Conservation (phyloP, 2,797 vertebrate genomes). For the Poecilia picta region DNA sequence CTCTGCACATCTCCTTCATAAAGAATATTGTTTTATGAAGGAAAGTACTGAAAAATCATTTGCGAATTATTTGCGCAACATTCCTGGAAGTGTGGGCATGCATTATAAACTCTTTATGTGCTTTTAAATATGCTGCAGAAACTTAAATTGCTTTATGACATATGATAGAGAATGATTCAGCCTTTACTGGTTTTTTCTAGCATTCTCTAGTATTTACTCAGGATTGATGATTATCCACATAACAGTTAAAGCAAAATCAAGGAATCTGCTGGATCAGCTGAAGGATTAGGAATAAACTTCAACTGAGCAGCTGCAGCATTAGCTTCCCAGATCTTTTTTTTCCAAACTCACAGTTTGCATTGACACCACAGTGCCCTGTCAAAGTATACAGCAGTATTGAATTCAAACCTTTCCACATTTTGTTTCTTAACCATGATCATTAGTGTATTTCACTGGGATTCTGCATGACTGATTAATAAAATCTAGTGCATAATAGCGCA, state of each 20-base stretch:
- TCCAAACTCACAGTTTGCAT: background rate
- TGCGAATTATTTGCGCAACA: background rate
- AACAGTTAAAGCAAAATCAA: conserved; percentile 53
- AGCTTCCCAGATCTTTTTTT: conserved; percentile 6
- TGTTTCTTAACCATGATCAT: background rate
- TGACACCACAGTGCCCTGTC: background rate
- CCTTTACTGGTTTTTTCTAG: conserved; percentile 28
- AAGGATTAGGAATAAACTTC: conserved; percentile 14
- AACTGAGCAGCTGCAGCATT: conserved; percentile 9
- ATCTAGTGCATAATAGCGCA: background rate
- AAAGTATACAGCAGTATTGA: background rate
- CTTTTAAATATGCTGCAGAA: background rate
- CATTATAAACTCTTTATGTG: background rate
- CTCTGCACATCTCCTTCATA: background rate
- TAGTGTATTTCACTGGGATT: background rate
- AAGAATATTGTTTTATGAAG: background rate
- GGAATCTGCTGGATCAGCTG: conserved; percentile 66
- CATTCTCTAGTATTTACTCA: conserved; percentile 2
- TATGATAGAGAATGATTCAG: background rate
- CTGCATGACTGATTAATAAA: background rate
- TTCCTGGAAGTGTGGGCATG: background rate
- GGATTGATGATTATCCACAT: conserved; percentile 69
- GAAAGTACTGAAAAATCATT: background rate
- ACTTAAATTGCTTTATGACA: conserved; percentile 15
- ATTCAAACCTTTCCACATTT: background rate